A percentile compares a stretch with the other conserved stretches of the same genome.
Evolutionary conservation across 2,797 vertebrate genomes (phyloP).

Genomic region (Gymnopithys bicolor): DNA sequence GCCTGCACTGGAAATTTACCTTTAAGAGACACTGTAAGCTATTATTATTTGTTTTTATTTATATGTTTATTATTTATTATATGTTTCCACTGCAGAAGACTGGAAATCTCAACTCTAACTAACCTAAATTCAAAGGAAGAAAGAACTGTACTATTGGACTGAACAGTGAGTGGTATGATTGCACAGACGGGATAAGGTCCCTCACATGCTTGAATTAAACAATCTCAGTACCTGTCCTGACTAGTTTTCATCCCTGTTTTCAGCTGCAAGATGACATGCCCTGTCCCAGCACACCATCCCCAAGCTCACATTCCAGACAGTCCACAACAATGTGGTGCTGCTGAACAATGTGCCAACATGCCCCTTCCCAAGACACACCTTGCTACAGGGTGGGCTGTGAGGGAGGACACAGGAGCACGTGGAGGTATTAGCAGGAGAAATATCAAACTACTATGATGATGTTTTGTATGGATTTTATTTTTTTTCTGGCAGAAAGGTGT

Average conservation of each 20-base stretch:
- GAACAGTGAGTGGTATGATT: not conserved
- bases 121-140: not conserved
- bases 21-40: not conserved
- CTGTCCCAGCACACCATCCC: not conserved
- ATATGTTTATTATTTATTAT: too few species aligned
- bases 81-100: not conserved
- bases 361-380: not conserved
- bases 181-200: not conserved
- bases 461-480: not conserved
- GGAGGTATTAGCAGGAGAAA: not conserved
- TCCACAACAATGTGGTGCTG: rapidly evolving
- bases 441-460: not conserved
- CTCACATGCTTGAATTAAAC: not conserved
- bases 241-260: not conserved
- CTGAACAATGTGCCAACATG: rapidly evolving
- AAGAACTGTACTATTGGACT: not conserved
- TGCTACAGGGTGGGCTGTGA: rapidly evolving
- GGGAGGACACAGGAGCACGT: not conserved
- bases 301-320: not conserved
- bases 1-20: not conserved
- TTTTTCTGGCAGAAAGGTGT: not conserved
- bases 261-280: not conserved
- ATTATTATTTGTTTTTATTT: not conserved
- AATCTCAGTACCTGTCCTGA: not conserved
- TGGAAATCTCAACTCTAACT: not conserved